Percentiles rank a stretch among this genome's conserved stretches.
Evolutionary conservation across 1,140 invertebrate genomes (phyloP).

Genomic region (Drosophila takahashii): DNA sequence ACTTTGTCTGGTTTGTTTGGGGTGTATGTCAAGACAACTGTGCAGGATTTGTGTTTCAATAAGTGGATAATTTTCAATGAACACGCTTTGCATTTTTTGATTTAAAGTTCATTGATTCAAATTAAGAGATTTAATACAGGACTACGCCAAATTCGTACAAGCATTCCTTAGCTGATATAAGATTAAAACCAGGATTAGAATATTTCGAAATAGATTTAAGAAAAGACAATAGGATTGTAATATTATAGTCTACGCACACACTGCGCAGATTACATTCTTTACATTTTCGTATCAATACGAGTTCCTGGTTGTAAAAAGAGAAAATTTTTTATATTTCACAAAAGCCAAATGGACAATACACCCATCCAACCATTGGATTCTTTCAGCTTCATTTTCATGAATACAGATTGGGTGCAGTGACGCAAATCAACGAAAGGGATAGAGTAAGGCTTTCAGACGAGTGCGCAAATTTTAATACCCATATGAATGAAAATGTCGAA

Average conservation of each 20-base stretch:
- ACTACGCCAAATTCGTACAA: neutral
- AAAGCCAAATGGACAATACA: slow-evolving; percentile 35
- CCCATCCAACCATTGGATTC: slow-evolving; percentile 24
- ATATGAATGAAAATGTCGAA: slow-evolving; percentile 36
- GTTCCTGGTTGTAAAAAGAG: neutral
- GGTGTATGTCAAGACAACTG: slow-evolving; percentile 18
- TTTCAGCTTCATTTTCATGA: slow-evolving; percentile 41
- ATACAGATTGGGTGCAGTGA: slow-evolving; percentile 42
- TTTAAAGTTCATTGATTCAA: neutral
- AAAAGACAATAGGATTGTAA: too few species aligned
- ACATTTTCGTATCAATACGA: neutral
- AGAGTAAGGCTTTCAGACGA: slow-evolving; percentile 12
- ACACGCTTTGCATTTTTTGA: neutral
- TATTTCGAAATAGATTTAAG: too few species aligned
- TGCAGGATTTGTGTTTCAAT: slow-evolving; percentile 6
- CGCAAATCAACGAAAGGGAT: slow-evolving; percentile 19
- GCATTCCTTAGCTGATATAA: too few species aligned
- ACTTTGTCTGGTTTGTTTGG: slow-evolving; percentile 28
- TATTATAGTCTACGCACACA: neutral
- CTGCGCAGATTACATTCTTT: slow-evolving; percentile 9
- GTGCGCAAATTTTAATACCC: slow-evolving; percentile 28
- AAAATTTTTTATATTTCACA: slow-evolving; percentile 8
- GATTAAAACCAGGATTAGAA: too few species aligned
- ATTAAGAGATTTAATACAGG: neutral
- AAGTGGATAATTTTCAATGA: slow-evolving; percentile 20